Base-by-base conservation (phyloP, 2,888 invertebrate species). In the Pinctada fucata region DNA sequence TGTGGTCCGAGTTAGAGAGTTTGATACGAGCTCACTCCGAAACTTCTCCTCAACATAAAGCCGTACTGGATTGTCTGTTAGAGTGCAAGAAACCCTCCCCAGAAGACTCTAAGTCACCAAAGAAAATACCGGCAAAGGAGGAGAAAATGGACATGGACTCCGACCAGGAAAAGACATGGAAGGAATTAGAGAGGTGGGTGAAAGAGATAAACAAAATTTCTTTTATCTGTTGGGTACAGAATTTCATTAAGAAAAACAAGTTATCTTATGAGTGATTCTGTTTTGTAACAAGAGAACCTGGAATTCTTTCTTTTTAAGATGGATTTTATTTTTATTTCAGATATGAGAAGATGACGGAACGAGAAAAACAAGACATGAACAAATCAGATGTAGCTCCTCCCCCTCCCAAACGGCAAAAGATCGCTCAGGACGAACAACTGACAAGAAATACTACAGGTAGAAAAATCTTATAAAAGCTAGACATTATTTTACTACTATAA, bases 1-100 rank as follows among this genome's bases (percentile, higher is more conserved):
- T 98, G 91, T 99, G 98, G 96, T 94, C 95, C 51, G 98, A 99
- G 91, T 92, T 98, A 71, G 98, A 98, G 91, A 95, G 95, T 10
- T 94, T 97, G 63, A 93, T 98, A 0, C 95, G 96, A 76, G 95
- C 95, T 49, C 96, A 96, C 91, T 94, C 96, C 0, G 86, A 84
- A 49, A 95, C 95, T 75, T 96, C 97, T 0, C 94, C 95, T 3
- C 95, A 95, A 84, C 98, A 98, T 90, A 83, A 83, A 75, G 85
- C 88, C 76, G 86, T 92, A 3, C 85, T 92, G 4, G 89, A 90
- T 50, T 92, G 92, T 90, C 93, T 98, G 69, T 94, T 96, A 49
- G 97, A 98, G 88, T 96, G 96, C 85, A 94, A 94, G 88, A 95
- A 94, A 88, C 94, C 94, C 72, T 95, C 93, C 88, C 94, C 95